These are phyloP conservation scores for Sphaeramia orbicularis DNA, from an alignment of 2,797 vertebrate species.

Conservation along the genomic window DNA sequence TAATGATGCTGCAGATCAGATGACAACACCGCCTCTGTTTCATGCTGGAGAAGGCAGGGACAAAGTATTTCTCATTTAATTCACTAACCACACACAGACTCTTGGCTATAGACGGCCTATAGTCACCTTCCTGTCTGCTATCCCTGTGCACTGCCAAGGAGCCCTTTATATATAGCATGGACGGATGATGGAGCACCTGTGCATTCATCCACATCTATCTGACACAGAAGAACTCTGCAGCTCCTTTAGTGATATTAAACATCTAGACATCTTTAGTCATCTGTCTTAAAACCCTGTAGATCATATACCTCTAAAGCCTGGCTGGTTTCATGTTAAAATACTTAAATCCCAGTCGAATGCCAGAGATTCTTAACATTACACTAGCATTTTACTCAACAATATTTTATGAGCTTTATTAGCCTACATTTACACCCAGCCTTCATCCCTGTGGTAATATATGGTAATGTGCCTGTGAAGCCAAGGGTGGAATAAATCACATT, in stretches of 20 bases:
- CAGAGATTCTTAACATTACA: neutral
- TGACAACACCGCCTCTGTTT: conserved; percentile 43
- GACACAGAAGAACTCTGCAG: neutral
- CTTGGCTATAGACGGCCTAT: conserved; percentile 22
- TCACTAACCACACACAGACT: conserved; percentile 13
- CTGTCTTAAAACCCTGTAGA: neutral
- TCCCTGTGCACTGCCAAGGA: conserved; percentile 17
- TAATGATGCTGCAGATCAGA: conserved; percentile 51
- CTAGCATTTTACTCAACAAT: conserved; percentile 12
- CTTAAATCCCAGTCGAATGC: neutral
- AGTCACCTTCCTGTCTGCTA: conserved; percentile 27
- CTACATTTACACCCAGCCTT: conserved; percentile 16
- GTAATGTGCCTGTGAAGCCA: conserved; percentile 35
- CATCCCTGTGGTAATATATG: conserved; percentile 39
- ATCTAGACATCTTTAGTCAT: neutral
- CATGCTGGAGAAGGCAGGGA: conserved; percentile 27
- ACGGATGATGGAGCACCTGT: conserved; percentile 10
- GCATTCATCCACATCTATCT: conserved; percentile 4
- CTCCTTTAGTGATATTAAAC: conserved; percentile 16
- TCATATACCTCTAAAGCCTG: neutral
- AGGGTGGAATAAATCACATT: conserved; percentile 58
- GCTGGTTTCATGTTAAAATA: conserved; percentile 10
- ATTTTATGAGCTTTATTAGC: conserved; percentile 28
- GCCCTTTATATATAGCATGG: conserved; percentile 8
- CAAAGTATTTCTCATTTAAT: conserved; percentile 36